Conservation (phyloP, 2,888 invertebrate genomes). For the Slavum lentiscoides region DNA sequence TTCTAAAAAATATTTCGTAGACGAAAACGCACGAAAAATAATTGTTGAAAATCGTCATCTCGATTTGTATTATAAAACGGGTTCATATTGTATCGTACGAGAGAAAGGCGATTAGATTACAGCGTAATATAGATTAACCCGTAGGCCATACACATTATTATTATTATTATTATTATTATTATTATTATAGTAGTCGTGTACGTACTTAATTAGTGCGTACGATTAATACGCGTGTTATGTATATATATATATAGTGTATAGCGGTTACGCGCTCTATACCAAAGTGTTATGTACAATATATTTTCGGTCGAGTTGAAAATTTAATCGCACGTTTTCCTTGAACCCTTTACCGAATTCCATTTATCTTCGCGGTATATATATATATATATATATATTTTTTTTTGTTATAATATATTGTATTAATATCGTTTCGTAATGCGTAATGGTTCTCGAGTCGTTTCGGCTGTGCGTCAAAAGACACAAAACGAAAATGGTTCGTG, state of each 20-base stretch:
- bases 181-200: slow-evolving; percentile 16
- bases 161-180: slow-evolving; percentile 2
- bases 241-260: too few relatives aligned
- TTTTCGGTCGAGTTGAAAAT: slow-evolving; percentile 17
- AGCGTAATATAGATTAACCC: too few relatives aligned
- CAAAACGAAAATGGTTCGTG: background rate
- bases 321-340: slow-evolving; percentile 35
- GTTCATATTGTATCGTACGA: background rate
- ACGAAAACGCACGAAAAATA: too few relatives aligned
- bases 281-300: background rate
- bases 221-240: background rate
- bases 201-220: slow-evolving; percentile 30
- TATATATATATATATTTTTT: too few relatives aligned
- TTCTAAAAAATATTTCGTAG: too few relatives aligned
- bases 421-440: background rate
- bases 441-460: background rate
- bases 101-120: background rate
- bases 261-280: background rate
- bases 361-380: too few relatives aligned
- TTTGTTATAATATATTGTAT: background rate
- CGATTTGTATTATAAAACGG: background rate
- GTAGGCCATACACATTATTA: background rate
- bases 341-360: background rate
- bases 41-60: too few relatives aligned
- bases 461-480: background rate